Conservation (phyloP, 2,113 vertebrate genomes). For the Cebidichthys violaceus region DNA sequence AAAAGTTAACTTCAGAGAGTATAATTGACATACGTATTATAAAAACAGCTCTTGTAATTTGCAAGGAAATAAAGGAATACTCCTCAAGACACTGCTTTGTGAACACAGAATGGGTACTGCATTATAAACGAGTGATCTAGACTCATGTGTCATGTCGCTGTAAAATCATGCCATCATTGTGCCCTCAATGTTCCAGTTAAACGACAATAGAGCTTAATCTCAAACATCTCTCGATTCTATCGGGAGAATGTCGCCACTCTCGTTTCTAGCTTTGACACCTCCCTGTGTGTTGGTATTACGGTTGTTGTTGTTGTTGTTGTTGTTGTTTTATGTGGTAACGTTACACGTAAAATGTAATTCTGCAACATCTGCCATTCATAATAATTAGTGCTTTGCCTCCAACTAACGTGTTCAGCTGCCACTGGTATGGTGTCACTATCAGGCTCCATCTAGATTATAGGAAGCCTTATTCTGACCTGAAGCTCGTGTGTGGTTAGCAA, state of each 20-base stretch:
- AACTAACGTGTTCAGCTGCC: background rate
- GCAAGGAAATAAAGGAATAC: background rate
- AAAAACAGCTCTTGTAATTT: background rate
- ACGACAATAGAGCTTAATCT: background rate
- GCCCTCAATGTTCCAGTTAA: background rate
- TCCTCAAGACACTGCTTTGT: background rate
- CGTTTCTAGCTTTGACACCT: background rate
- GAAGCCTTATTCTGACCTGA: background rate
- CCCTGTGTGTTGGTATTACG: background rate
- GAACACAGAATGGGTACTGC: background rate
- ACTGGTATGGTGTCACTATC: slow-evolving; percentile 8
- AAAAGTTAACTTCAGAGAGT: background rate
- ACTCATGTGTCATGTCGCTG: background rate
- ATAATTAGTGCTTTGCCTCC: background rate
- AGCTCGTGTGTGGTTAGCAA: slow-evolving; percentile 50
- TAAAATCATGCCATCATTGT: slow-evolving; percentile 8
- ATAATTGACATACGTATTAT: background rate
- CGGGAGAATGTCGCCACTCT: background rate
- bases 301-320: background rate
- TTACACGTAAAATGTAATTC: background rate
- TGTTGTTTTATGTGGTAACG: background rate
- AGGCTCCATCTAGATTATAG: slow-evolving; percentile 25
- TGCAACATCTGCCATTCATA: background rate
- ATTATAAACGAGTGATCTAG: background rate
- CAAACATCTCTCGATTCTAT: background rate